These are phyloP conservation scores for Steinernema carpocapsae DNA, from an alignment of 2,888 invertebrate species.

Conservation along the genomic window DNA sequence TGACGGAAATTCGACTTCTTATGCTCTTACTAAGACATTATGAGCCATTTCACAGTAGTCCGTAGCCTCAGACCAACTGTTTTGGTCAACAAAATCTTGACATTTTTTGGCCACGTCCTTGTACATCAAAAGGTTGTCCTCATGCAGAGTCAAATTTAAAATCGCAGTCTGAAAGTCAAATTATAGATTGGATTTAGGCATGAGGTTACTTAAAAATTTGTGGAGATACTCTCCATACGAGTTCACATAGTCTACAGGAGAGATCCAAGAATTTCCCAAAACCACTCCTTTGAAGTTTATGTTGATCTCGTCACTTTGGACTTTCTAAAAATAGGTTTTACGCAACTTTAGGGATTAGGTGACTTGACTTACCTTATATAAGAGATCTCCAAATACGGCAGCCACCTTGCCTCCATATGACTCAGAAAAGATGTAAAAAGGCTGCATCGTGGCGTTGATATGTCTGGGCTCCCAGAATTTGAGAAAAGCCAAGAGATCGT, in stretches of 20 bases:
- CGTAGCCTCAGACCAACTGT: conserved; percentile 75
- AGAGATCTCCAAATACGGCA: conserved; percentile 76
- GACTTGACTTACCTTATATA: not conserved
- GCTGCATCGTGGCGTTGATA: conserved; percentile 63
- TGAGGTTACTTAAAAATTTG: conserved; percentile 74
- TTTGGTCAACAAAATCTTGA: conserved; percentile 71
- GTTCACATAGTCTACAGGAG: conserved; percentile 82
- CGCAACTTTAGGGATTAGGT: not conserved
- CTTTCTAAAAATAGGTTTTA: conserved; percentile 72
- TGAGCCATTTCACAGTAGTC: conserved; percentile 77
- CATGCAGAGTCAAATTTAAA: conserved; percentile 49
- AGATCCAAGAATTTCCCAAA: conserved; percentile 88
- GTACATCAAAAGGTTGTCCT: too few relatives aligned
- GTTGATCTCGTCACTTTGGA: conserved; percentile 73
- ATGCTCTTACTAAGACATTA: conserved; percentile 72
- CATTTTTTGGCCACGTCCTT: conserved; percentile 49
- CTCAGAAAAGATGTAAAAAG: conserved; percentile 85
- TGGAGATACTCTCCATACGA: conserved; percentile 84
- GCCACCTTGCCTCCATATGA: conserved; percentile 94
- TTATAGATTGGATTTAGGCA: not conserved
- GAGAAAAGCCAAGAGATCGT: not conserved
- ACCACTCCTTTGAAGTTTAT: conserved; percentile 81
- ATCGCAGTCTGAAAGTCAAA: conserved; percentile 48
- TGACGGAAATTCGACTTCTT: not conserved
- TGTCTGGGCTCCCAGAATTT: conserved; percentile 8